Evolutionary conservation across 2,797 vertebrate species (phyloP).

Genomic region (Anabacerthia variegaticeps): DNA sequence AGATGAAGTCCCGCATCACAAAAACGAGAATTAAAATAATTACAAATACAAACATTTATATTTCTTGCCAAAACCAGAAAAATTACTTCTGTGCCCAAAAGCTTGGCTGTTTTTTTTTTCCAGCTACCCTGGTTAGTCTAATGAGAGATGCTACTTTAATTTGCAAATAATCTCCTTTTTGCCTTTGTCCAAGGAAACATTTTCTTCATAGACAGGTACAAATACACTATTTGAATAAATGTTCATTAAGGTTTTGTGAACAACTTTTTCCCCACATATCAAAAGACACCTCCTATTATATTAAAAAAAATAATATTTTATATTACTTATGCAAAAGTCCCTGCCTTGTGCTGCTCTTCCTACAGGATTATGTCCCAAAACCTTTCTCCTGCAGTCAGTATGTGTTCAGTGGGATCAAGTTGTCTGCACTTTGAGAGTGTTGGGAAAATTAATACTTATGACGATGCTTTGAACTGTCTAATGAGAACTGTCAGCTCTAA

Average conservation of each 20-base stretch:
- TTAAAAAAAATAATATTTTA: not conserved
- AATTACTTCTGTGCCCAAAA: not conserved
- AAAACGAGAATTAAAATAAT: not conserved
- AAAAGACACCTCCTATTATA: not conserved
- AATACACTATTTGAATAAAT: not conserved
- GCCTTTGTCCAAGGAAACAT: not conserved
- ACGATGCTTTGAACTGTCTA: not conserved
- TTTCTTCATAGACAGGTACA: not conserved
- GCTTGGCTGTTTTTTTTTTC: not conserved
- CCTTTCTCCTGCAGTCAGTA: not conserved
- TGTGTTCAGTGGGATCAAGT: not conserved
- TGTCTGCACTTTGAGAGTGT: not conserved
- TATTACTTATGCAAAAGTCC: not conserved
- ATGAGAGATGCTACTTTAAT: not conserved
- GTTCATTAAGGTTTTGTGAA: not conserved
- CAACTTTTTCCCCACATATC: not conserved
- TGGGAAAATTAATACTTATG: not conserved
- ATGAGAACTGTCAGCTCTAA: not conserved
- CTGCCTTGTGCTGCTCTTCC: not conserved
- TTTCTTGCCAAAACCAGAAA: not conserved
- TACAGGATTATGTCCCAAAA: not conserved
- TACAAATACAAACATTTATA: not conserved
- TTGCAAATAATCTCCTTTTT: not conserved
- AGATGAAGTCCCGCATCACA: not conserved
- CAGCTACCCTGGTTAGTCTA: not conserved